phyloP scores from a whole-genome alignment of 1,140 invertebrate species.

The Zaprionus gabonicus region DNA sequence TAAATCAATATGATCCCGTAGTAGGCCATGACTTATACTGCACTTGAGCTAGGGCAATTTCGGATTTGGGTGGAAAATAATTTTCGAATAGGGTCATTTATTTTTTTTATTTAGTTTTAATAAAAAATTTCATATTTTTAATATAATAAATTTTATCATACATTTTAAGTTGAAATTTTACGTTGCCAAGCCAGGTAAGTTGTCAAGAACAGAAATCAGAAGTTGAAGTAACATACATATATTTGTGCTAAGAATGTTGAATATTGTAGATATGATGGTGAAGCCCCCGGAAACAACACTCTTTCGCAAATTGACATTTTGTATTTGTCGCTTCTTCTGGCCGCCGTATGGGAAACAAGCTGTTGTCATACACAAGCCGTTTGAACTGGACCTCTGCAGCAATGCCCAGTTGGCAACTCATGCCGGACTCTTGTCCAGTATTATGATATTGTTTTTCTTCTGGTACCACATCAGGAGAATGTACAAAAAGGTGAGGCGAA shows the following conservation, averaged over 20 bases:
- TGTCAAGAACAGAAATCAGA: neutral
- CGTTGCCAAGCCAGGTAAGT: neutral
- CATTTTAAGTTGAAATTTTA: neutral
- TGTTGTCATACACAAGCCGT: too few relatives aligned
- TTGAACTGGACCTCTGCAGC: too few relatives aligned
- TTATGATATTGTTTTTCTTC: too few relatives aligned
- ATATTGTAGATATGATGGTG: neutral
- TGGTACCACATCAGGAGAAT: too few relatives aligned
- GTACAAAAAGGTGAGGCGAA: too few relatives aligned
- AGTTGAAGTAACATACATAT: neutral
- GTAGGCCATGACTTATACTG: neutral
- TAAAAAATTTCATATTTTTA: neutral
- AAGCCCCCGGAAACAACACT: neutral
- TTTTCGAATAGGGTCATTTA: neutral
- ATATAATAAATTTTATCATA: too few relatives aligned
- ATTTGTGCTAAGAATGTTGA: neutral
- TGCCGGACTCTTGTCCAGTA: too few relatives aligned
- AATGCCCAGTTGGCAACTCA: too few relatives aligned
- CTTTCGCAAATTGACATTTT: neutral
- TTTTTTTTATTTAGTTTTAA: neutral
- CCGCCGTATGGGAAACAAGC: neutral
- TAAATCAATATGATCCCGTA: constrained; percentile 57
- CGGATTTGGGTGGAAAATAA: neutral
- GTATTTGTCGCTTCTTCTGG: neutral
- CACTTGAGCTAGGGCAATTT: neutral